Evolutionary conservation across 2,888 invertebrate species (phyloP), one percentile per base, ranked within the genome.

Genomic region (Drosophila fulvimacula): DNA sequence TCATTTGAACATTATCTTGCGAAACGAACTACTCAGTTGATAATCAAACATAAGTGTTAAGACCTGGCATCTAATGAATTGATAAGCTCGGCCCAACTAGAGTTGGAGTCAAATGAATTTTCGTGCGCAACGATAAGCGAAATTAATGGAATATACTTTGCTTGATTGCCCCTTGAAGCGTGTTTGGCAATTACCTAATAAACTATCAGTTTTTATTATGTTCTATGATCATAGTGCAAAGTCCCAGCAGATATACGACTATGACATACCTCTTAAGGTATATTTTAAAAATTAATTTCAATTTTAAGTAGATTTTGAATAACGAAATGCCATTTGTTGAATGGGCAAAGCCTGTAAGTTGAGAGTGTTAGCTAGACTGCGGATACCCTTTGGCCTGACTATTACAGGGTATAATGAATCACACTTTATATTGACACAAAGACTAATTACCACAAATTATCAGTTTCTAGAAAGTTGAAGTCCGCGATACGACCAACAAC

Each of bases 361-460:
- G 11, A 1, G n/a, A 17, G 10, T 17, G 13, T 1, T 2, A 15
- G 1, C 15, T 39, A 5, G 30, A 10, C 30, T 2, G 41, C 15
- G 49, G 11, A 60, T 55, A 68, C 69, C 60, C 69, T 34, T 7
- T 19, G 2, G 13, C 13, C 7, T 27, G 39, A 0, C 0, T 3
- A 5, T 17, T 34, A 2, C 1, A 30, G 15, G 44, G 59, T 52
- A 69, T 51, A 24, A 60, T 69, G 69, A 72, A 55, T 72, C 72
- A 72, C 59, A 67, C 61, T 51, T 52, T 10, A n/a, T 34, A 21
- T 59, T 48, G 55, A 52, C 64, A 62, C 64, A 69, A 55, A 71
- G 76, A 64, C 61, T 55, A 63, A 74, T 74, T 74, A 75, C 71
- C 44, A 34, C 41, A 56, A 48, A 75, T 71, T 76, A 76, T 76